Evolutionary conservation across 2,888 invertebrate species (phyloP), one percentile per base, ranked within the genome.

Genomic region (Aleiodes testaceus): DNA sequence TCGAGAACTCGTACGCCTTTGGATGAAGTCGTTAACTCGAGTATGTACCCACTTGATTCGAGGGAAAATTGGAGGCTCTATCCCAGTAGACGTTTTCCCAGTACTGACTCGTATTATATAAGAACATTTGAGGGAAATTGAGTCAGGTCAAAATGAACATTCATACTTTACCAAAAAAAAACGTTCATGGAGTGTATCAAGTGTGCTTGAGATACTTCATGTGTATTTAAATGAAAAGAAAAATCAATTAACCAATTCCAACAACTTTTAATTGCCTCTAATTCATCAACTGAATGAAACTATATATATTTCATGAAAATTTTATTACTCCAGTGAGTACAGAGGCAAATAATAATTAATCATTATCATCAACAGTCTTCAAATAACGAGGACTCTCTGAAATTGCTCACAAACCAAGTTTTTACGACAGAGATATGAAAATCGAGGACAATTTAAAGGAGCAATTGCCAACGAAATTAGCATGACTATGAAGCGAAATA

Each of bases 11-110:
- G 55, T 70, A 70, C 20, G 64, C 59, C 67, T 59, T 76, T 73
- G 76, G 79, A 80, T 80, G 82, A 82, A 83, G 79, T 82, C 82
- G 82, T 82, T 83, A 82, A 83, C 81, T 82, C 79, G 79, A 82
- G 82, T 81, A 78, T 79, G 83, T 81, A 83, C 80, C 78, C 78
- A 78, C 81, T 79, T 70, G 79, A 80, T 79, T 77, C 75, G 74
- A 63, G 76, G 47, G 79, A 75, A 80, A 81, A 81, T 81, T 82
- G 79, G 66, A 78, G 73, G 75, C 68, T 55, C 68, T 50, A 36
- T 36, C 18, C 36, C 42, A 59, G 50, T 30, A 50, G 49, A 66
- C 65, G 49, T 50, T 50, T 36, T 3, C 59, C 18, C 18, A 42
- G 26, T 26, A n/a, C 18, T 59, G 16, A 36, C 59, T 59, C 42